Conservation (phyloP, 2,888 invertebrate species). For the Heliconius charithonia region DNA sequence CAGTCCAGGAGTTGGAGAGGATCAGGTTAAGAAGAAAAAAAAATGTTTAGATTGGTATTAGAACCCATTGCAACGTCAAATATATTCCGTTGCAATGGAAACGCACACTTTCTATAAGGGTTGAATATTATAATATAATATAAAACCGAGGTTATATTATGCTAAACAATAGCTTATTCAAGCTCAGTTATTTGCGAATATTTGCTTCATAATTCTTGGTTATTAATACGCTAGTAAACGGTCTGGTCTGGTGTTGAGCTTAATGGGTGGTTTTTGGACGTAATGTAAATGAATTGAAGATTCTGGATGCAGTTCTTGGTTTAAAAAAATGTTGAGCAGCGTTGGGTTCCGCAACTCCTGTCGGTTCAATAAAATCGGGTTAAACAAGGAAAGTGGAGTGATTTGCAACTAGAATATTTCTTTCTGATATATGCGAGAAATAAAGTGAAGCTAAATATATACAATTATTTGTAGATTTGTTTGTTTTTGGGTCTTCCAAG, state of each 20-base stretch:
- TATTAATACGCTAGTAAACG: conserved; percentile 36
- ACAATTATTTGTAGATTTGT: too few species aligned
- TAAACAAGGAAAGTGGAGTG: neutral
- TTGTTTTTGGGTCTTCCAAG: too few species aligned
- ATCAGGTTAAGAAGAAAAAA: too few species aligned
- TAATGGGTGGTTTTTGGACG: conserved; percentile 8
- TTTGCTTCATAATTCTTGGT: conserved; percentile 44
- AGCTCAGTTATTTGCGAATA: conserved; percentile 41
- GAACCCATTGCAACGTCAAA: neutral
- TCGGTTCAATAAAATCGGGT: too few species aligned
- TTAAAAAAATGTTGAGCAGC: neutral
- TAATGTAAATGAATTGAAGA: neutral
- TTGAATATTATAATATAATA: conserved; percentile 62
- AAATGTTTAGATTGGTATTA: neutral
- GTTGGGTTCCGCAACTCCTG: neutral
- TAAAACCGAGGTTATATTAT: conserved; percentile 41
- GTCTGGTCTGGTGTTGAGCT: conserved; percentile 11
- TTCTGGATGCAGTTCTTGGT: neutral
- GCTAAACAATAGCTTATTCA: conserved; percentile 47
- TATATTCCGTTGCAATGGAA: conserved; percentile 50
- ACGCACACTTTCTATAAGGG: conserved; percentile 57
- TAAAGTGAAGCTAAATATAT: too few species aligned
- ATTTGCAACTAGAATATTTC: neutral
- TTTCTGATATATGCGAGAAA: neutral
- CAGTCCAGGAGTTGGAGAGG: too few species aligned